Evolutionary conservation across 1,140 invertebrate genomes (phyloP).

Genomic region (Euwallacea fornicatus): DNA sequence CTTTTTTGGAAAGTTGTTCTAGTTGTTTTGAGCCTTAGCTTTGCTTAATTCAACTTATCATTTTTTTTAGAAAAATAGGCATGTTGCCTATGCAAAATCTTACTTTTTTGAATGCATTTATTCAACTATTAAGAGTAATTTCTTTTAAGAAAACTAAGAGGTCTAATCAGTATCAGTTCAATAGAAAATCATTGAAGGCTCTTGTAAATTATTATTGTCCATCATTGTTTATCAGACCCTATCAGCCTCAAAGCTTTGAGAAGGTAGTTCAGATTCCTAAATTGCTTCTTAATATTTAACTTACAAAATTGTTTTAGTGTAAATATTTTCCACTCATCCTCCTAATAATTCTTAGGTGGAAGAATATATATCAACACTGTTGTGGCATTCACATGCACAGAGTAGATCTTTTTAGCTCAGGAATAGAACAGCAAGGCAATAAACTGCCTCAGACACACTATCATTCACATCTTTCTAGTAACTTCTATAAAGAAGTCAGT

Average conservation of each 20-base stretch:
- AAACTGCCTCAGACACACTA: no score
- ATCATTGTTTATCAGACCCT: constrained; percentile 38
- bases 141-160: neutral
- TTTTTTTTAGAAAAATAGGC: neutral
- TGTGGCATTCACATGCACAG: neutral
- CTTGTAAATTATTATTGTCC: constrained; percentile 34
- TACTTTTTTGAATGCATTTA: neutral
- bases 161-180: neutral
- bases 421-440: no score
- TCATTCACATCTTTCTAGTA: no score
- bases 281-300: neutral
- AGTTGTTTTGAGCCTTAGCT: neutral
- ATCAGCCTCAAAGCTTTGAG: constrained; percentile 32
- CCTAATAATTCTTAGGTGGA: neutral
- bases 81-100: neutral
- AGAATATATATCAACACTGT: neutral
- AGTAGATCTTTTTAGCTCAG: no score
- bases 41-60: neutral
- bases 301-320: neutral
- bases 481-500: no score
- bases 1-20: neutral
- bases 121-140: neutral
- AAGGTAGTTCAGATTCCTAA: constrained; percentile 12
- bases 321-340: neutral
- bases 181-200: constrained; percentile 22